Evolutionary conservation across 2,797 vertebrate species (phyloP), one percentile per base, ranked within the genome.

Genomic region (Gobio occitaniae): DNA sequence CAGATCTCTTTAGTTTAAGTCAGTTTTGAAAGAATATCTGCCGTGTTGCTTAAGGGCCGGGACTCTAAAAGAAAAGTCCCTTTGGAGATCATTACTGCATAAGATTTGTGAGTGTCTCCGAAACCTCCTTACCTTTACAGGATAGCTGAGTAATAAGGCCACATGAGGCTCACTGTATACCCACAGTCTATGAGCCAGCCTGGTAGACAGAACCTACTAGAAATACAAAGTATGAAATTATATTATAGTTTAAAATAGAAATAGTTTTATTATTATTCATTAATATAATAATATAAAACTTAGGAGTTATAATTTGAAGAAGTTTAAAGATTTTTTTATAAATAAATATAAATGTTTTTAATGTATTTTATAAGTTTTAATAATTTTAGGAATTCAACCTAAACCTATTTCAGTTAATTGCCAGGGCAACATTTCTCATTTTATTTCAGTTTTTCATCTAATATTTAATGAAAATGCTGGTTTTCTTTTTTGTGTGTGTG

Each of bases 81-180:
- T 44, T 87, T 87, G 80, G 91, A 91, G 88, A 88, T 91, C 78
- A 90, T 90, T 92, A 89, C 84, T 84, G 81, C n/a, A 65, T 70
- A 68, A 75, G 50, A 86, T 86, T 71, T 77, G 82, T 72, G 72
- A 84, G 69, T 78, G 66, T 83, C 82, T 89, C 82, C 29, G 72
- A 86, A 87, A 77, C 70, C 66, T 78, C 68, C 77, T 80, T 88
- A 83, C 86, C 86, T 84, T 83, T 74, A 78, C 84, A 82, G 78
- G 84, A 88, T 86, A 79, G 68, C 83, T 86, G 65, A 79, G 84
- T 91, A 91, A 91, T 88, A 88, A 91, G 89, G 84, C 89, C 90
- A 89, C 91, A 80, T 48, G 90, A 91, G 89, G 84, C 77, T 79
- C 52, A n/a, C 72, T 48, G 47, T 84, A 44, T 44, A 83, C 84